These are phyloP conservation scores for Leucophenga varia DNA, from an alignment of 1,140 invertebrate genomes.

Conservation along the genomic window DNA sequence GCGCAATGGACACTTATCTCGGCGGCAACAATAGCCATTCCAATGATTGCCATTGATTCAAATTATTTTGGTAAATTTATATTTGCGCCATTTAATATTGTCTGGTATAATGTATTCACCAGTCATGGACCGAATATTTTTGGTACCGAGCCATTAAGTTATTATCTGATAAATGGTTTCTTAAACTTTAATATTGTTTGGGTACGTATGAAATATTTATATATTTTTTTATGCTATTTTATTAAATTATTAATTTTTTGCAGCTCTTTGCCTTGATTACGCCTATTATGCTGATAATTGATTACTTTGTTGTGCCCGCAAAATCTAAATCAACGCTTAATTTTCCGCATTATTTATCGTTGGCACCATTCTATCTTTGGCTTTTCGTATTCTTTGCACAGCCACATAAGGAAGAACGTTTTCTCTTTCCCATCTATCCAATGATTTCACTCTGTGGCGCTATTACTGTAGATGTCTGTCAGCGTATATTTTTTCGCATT, in stretches of 20 bases:
- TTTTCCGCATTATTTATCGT: constrained; percentile 71
- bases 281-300: constrained; percentile 57
- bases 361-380: constrained; percentile 86
- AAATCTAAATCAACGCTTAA: constrained; percentile 66
- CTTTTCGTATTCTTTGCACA: constrained; percentile 85
- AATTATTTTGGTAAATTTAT: constrained; percentile 87
- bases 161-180: constrained; percentile 93
- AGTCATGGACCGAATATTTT: constrained; percentile 91
- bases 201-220: constrained; percentile 61
- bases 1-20: constrained; percentile 75
- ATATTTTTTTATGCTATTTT: not conserved
- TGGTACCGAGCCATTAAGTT: constrained; percentile 90
- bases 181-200: constrained; percentile 96
- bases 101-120: constrained; percentile 94
- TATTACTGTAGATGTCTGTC: constrained; percentile 76
- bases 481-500: constrained; percentile 74
- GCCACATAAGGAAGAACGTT: constrained; percentile 87
- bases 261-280: constrained; percentile 64
- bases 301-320: constrained; percentile 61
- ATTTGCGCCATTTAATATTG: constrained; percentile 90
- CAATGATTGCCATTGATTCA: constrained; percentile 84
- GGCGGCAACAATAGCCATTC: constrained; percentile 68
- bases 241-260: too few species aligned
- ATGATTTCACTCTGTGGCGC: constrained; percentile 86
- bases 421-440: constrained; percentile 96